Conservation (phyloP, 2,888 invertebrate genomes). For the Gymnoscelis rufifasciata region DNA sequence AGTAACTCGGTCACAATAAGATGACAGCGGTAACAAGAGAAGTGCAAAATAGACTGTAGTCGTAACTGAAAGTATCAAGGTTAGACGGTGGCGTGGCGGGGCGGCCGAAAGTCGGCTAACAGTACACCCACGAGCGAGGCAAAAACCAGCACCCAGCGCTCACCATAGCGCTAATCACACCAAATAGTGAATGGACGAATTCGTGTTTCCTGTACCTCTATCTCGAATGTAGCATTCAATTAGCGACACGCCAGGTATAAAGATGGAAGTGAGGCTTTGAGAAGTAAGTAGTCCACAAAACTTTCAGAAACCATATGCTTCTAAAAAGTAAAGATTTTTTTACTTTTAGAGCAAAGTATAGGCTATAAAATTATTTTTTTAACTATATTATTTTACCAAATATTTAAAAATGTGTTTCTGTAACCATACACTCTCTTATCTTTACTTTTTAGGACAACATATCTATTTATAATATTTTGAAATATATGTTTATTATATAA, state of each 20-base stretch:
- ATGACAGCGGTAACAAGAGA: slow-evolving; percentile 75
- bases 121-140: slow-evolving; percentile 62
- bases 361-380: no score
- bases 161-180: slow-evolving; percentile 65
- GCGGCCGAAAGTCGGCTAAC: slow-evolving; percentile 71
- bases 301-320: no score
- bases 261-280: no score
- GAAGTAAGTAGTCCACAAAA: no score
- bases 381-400: no score
- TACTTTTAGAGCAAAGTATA: no score
- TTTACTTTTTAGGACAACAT: no score
- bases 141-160: slow-evolving; percentile 64
- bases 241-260: slow-evolving; percentile 43
- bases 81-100: slow-evolving; percentile 59
- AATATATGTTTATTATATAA: no score
- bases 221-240: slow-evolving; percentile 55
- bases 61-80: slow-evolving; percentile 78
- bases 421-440: no score
- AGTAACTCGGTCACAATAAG: slow-evolving; percentile 75
- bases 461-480: no score
- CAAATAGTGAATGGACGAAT: slow-evolving; percentile 59
- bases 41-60: slow-evolving; percentile 70
- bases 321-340: no score
- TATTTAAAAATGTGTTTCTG: no score
- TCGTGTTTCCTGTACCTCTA: slow-evolving; percentile 41